Evolutionary conservation across 1,140 invertebrate species (phyloP), one percentile per base, ranked within the genome.

Genomic region (Zaprionus nigranus): DNA sequence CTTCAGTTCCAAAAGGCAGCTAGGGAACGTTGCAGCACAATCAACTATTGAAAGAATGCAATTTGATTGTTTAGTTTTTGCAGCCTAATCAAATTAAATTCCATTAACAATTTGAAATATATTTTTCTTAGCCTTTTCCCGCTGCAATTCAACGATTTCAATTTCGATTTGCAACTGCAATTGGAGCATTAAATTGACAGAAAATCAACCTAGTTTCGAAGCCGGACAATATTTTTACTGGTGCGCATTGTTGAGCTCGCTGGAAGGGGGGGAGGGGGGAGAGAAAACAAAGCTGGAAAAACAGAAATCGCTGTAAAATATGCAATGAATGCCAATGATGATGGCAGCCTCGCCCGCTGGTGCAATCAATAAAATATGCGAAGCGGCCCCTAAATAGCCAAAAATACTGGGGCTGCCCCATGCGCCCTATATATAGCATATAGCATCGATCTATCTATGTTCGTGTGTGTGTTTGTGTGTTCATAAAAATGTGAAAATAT

Each of bases 281-380:
- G 26, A 51, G 76, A 73, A 68, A 64, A 34, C 12, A 53, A 26
- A 24, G 46, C 20, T 51, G 46, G 20, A 53, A 54, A 46, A 74
- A 61, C 56, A 38, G 65, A 86, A 87, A 87, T 81, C 66, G 81
- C 69, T 81, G 84, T 87, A 88, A 87, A 87, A 84, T 87, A 88
- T 87, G 86, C 84, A 83, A 64, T 81, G 84, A 88, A 86, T 88
- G 70, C 54, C 81, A 88, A 88, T 84, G 78, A 81, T 34, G 58
- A 40, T 38, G 57, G 17, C 17, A 17, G 43, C 17, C 17, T 28
- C 22, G 24, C 15, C 61, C 61, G n/a, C 36, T 53, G 63, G 12
- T 22, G 57, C 70, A 74, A 90, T 90, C 84, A 77, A 85, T 88
- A 90, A 79, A 79, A 61, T 81, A 78, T 76, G 36, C 12, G 58